Conservation (phyloP, 1,140 invertebrate species). For the Holcopasites calliopsidis region DNA sequence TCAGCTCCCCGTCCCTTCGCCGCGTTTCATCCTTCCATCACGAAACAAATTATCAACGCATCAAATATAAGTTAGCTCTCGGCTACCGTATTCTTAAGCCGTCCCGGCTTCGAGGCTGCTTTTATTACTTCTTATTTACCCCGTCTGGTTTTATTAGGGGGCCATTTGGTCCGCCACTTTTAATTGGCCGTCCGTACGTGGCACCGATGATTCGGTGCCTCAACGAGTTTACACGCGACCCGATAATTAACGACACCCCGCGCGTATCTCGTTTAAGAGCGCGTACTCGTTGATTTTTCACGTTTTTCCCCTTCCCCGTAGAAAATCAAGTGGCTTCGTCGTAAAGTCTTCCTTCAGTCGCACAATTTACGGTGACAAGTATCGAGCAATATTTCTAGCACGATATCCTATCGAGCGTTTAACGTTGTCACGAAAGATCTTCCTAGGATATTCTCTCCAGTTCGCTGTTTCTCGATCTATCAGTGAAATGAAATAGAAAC, state of each 20-base stretch:
- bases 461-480: too few relatives aligned
- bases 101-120: conserved; percentile 55
- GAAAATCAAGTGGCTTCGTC: too few relatives aligned
- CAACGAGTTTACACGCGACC: conserved; percentile 64
- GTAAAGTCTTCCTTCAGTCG: too few relatives aligned
- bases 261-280: conserved; percentile 14
- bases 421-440: too few relatives aligned
- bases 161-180: conserved; percentile 64
- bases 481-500: not conserved
- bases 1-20: not conserved
- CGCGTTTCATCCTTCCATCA: conserved; percentile 56
- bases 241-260: conserved; percentile 50
- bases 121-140: conserved; percentile 72
- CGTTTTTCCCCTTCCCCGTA: not conserved
- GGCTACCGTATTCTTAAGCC: conserved; percentile 77
- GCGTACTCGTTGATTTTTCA: not conserved
- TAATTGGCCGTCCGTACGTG: conserved; percentile 67
- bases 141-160: conserved; percentile 68
- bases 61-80: conserved; percentile 79
- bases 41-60: conserved; percentile 79
- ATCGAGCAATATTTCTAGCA: too few relatives aligned
- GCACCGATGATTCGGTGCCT: conserved; percentile 62
- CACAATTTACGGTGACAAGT: too few relatives aligned
- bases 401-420: too few relatives aligned
- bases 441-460: too few relatives aligned